Evolutionary conservation across 2,113 vertebrate genomes (phyloP).

Genomic region (Salminus brasiliensis): DNA sequence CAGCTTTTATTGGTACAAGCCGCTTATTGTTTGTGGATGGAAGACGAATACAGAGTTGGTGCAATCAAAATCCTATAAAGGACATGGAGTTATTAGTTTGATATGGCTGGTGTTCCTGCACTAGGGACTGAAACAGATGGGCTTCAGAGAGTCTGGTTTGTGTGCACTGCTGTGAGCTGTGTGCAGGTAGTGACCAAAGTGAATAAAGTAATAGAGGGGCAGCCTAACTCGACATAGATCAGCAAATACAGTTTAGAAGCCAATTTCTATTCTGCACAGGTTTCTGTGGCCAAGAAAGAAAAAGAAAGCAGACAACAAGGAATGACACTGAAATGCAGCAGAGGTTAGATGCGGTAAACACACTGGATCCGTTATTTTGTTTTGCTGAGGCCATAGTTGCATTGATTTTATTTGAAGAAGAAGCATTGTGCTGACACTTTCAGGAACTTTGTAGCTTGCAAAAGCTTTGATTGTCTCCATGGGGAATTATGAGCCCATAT

Average conservation of each 20-base stretch:
- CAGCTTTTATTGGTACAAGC: not conserved
- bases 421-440: conserved; percentile 17
- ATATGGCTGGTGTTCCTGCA: conserved; percentile 29
- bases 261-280: conserved; percentile 6
- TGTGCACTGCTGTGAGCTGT: conserved; percentile 3
- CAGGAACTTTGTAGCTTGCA: conserved; percentile 11
- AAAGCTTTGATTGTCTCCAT: conserved; percentile 36
- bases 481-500: conserved; percentile 18
- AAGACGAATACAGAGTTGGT: conserved; percentile 38
- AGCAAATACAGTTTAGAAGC: conserved; percentile 12
- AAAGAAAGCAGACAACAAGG: not conserved
- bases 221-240: conserved; percentile 1
- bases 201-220: conserved; percentile 8
- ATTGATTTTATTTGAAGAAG: conserved; percentile 31
- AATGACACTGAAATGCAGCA: conserved; percentile 9
- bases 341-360: conserved; percentile 11
- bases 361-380: conserved; percentile 20
- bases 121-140: conserved; percentile 40
- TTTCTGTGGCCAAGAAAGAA: conserved; percentile 9
- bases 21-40: conserved; percentile 12
- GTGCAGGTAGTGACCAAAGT: not conserved
- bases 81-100: conserved; percentile 36
- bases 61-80: conserved; percentile 42
- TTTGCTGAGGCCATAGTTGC: conserved; percentile 22
- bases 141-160: conserved; percentile 31